These are phyloP conservation scores for Drosophila sordidula DNA, from an alignment of 2,888 invertebrate genomes.

Conservation along the genomic window DNA sequence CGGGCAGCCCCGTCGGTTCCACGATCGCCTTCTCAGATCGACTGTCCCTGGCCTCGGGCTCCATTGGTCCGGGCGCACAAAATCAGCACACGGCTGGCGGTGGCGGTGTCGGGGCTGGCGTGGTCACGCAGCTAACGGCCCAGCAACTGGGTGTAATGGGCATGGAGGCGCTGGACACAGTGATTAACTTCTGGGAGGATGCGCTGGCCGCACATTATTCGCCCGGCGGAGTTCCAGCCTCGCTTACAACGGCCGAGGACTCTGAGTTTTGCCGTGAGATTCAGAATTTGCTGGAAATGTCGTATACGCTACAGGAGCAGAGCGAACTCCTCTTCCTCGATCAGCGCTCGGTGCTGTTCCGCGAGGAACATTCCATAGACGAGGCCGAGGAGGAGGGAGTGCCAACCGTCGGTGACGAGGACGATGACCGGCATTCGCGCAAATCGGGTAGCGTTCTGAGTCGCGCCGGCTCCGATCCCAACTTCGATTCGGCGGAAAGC, in stretches of 20 bases:
- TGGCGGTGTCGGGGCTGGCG: constrained; percentile 2
- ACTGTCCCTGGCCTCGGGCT: constrained; percentile 89
- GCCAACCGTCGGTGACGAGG: constrained; percentile 48
- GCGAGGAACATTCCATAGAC: constrained; percentile 89
- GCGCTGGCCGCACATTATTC: constrained; percentile 92
- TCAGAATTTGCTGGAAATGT: constrained; percentile 92
- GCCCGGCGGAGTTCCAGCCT: constrained; percentile 85
- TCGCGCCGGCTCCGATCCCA: constrained; percentile 86
- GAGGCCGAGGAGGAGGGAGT: constrained; percentile 79
- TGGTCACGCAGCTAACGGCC: constrained; percentile 89
- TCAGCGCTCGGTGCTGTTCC: constrained; percentile 94
- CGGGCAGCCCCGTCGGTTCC: constrained; percentile 87
- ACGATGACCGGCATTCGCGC: constrained; percentile 76
- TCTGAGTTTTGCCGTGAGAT: constrained; percentile 93
- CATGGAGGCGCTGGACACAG: constrained; percentile 96
- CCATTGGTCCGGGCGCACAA: constrained; percentile 86
- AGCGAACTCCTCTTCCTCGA: constrained; percentile 95
- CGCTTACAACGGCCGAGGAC: constrained; percentile 93
- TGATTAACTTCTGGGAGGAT: constrained; percentile 98
- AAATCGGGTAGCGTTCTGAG: constrained; percentile 76
- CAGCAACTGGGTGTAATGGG: constrained; percentile 96
- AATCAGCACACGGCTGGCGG: constrained; percentile 24
- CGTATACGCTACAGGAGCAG: constrained; percentile 93
- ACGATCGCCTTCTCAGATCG: constrained; percentile 88
- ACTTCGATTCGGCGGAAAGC: constrained; percentile 96